Base-by-base conservation (phyloP, 1,140 invertebrate genomes). In the Zaprionus ghesquierei region DNA sequence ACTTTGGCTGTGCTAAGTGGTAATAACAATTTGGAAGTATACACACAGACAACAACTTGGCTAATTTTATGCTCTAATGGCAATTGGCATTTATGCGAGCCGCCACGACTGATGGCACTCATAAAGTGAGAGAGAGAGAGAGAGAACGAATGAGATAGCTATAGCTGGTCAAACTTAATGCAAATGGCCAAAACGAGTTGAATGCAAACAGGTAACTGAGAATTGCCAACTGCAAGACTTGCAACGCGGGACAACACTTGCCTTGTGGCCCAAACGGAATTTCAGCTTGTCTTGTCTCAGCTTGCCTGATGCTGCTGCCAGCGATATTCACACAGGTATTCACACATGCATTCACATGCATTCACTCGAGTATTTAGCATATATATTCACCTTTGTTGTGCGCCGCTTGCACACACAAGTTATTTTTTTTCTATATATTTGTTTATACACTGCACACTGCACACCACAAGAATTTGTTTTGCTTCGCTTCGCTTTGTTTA, bases 11-110 rank as follows among this genome's bases (percentile, higher is more conserved):
- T n/a, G 29, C 64, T 72, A 87, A 86, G 79, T 87, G 81, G 82
- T 82, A 69, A 86, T 86, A 86, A 86, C 81, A 82, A 87, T 86
- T 86, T 79, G 68, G 63, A 27, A 74, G 66, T 44, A 82, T 79
- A 84, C 84, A 84, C 81, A n/a, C n/a, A n/a, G n/a, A n/a, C n/a
- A n/a, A n/a, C n/a, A n/a, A n/a, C 44, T 41, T 25, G 33, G 51
- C 53, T 70, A 64, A 64, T 64, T 70, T 70, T 51, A 70, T 70
- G 68, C 41, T 64, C 68, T 56, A 64, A 70, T 64, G 62, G 69
- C 63, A 68, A 72, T 72, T 72, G 69, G 63, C 63, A 66, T 72
- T 72, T 59, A 72, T 72, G 64, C 29, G 70, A 73, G 61, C 38
- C 27, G 49, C 33, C 27, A 33, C 49, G 63, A 71, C 25, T 65